Percentiles rank a stretch among this genome's conserved stretches.
These are phyloP conservation scores for Lonchura striata DNA, from an alignment of 2,113 vertebrate species.

Conservation along the genomic window DNA sequence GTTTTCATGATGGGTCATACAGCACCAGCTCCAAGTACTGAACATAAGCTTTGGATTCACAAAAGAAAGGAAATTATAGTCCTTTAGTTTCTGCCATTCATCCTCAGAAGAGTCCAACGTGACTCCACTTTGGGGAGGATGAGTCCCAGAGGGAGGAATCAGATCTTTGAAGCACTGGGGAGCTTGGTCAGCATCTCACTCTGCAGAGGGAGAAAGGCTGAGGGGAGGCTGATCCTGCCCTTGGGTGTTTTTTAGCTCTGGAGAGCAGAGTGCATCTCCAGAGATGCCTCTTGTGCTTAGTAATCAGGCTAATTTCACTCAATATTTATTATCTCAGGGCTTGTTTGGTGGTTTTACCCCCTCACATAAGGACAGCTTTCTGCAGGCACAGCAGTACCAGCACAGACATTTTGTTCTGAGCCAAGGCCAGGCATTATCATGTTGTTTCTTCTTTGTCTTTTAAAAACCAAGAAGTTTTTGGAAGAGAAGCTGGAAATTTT, in stretches of 20 bases:
- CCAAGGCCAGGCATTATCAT: background rate
- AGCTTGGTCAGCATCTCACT: background rate
- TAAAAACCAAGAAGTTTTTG: background rate
- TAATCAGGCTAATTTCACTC: background rate
- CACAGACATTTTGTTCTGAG: background rate
- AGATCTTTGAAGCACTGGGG: background rate
- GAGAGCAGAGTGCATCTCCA: accelerated
- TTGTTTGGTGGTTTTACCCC: background rate
- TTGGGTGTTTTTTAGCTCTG: accelerated
- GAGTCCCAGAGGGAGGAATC: background rate
- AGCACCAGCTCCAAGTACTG: background rate
- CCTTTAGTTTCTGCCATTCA: background rate
- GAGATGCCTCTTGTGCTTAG: background rate
- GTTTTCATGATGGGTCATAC: background rate
- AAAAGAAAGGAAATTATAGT: background rate
- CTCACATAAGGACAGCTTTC: background rate
- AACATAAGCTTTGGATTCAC: background rate
- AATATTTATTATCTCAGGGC: background rate
- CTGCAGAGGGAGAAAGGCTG: background rate
- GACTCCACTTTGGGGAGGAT: background rate
- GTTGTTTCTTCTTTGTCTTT: background rate
- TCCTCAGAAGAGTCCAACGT: background rate
- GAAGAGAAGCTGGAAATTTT: background rate
- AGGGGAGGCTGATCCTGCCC: background rate
- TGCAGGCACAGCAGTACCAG: background rate